A percentile compares a stretch with the other conserved stretches of the same genome.
phyloP scores from a whole-genome alignment of 2,113 vertebrate species.

The Tringa solitaria region DNA sequence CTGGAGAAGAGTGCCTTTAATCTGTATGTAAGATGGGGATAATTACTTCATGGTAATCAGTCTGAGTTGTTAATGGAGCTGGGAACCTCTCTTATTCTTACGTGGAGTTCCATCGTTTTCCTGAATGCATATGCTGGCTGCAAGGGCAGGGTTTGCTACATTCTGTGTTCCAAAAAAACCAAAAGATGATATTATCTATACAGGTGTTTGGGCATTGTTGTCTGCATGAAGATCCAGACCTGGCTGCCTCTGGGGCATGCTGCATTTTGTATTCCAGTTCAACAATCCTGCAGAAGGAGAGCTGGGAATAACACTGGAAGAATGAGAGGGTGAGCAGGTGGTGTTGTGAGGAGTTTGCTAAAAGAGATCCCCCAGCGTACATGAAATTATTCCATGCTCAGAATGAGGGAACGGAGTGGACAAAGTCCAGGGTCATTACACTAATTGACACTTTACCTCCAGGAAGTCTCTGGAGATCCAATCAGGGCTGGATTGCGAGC shows the following conservation, averaged over 20 bases:
- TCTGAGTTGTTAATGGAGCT: neutral
- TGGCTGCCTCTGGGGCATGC: neutral
- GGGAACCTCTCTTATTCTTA: neutral
- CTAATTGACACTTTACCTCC: conserved; percentile 74
- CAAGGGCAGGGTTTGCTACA: neutral
- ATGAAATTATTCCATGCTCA: conserved; percentile 48
- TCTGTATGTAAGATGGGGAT: neutral
- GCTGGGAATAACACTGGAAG: conserved; percentile 48
- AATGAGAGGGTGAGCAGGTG: conserved; percentile 65
- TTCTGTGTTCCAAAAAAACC: neutral
- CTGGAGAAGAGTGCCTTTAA: neutral
- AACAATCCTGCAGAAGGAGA: neutral
- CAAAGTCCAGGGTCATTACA: conserved; percentile 70
- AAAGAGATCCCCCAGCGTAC: conserved; percentile 53
- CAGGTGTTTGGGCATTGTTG: conserved; percentile 30
- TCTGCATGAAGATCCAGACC: neutral
- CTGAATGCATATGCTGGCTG: neutral
- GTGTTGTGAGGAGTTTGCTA: conserved; percentile 30
- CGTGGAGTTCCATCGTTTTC: neutral
- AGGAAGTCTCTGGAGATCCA: conserved; percentile 62
- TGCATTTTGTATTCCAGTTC: conserved; percentile 17
- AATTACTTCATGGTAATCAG: conserved; percentile 14
- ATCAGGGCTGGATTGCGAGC: conserved; percentile 55
- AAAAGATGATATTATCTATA: neutral
- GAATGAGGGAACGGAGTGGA: conserved; percentile 39